These are phyloP conservation scores for Pemphigus obesinymphae DNA, from an alignment of 1,140 invertebrate species.

Conservation along the genomic window DNA sequence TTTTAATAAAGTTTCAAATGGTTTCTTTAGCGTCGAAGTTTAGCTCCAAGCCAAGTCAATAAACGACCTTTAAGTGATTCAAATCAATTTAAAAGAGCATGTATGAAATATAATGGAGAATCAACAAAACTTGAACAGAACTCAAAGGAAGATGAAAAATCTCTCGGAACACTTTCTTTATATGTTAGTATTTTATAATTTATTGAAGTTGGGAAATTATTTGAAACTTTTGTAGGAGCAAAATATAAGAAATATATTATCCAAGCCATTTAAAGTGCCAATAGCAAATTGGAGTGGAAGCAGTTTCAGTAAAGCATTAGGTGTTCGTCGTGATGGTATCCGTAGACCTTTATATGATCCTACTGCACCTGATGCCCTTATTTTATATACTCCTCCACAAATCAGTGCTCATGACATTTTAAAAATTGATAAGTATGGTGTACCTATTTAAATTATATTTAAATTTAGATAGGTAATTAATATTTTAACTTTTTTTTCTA, in stretches of 20 bases:
- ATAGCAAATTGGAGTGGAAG: slow-evolving; percentile 77
- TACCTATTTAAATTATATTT: not conserved
- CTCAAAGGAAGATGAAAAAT: slow-evolving; percentile 18
- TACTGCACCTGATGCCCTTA: slow-evolving; percentile 84
- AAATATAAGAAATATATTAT: slow-evolving; percentile 74
- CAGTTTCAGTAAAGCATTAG: slow-evolving; percentile 66
- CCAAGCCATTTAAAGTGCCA: slow-evolving; percentile 91
- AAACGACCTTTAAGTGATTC: slow-evolving; percentile 27
- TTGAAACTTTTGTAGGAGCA: slow-evolving; percentile 57
- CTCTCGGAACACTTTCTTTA: not conserved
- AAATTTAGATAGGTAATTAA: slow-evolving; percentile 25
- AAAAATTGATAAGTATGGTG: slow-evolving; percentile 62
- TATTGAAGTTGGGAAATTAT: not conserved
- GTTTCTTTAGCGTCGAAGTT: slow-evolving; percentile 34
- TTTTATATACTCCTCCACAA: slow-evolving; percentile 81
- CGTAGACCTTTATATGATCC: slow-evolving; percentile 86
- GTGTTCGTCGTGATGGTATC: slow-evolving; percentile 64
- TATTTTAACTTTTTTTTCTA: slow-evolving; percentile 47
- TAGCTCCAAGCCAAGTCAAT: slow-evolving; percentile 37
- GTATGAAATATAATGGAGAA: not conserved
- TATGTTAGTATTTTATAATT: slow-evolving; percentile 9
- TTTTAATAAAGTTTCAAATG: not conserved
- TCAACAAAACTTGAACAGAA: not conserved
- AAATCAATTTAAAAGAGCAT: not conserved
- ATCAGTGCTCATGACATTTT: slow-evolving; percentile 78